Evolutionary conservation across 2,888 invertebrate species (phyloP).

Genomic region (Hofmannophila pseudospretella): DNA sequence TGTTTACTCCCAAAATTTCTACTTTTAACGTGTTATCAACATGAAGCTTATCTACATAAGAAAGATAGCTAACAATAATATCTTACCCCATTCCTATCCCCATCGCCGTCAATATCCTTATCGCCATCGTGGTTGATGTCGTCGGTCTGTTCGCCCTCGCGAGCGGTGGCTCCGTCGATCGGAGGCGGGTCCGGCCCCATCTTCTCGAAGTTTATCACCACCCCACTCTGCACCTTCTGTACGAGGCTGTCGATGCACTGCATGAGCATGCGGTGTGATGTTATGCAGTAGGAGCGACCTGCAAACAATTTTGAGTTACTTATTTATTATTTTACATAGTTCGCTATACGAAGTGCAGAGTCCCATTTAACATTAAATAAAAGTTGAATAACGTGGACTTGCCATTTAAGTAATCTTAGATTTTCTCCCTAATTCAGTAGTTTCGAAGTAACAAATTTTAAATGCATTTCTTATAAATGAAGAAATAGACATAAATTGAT

Average conservation of each 20-base stretch:
- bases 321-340: conserved; percentile 13
- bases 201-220: conserved; percentile 98
- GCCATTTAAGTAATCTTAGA: too few species aligned
- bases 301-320: too few species aligned
- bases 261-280: conserved; percentile 95
- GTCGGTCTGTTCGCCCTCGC: conserved; percentile 69
- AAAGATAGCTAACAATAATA: too few species aligned
- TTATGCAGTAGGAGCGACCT: conserved; percentile 96
- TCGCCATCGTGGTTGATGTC: conserved; percentile 58
- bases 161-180: conserved; percentile 71
- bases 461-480: too few species aligned
- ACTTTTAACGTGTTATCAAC: too few species aligned
- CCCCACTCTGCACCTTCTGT: conserved; percentile 97
- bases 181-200: conserved; percentile 92
- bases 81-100: conserved; percentile 71
- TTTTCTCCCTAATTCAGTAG: too few species aligned
- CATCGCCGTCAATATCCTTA: conserved; percentile 66
- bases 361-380: too few species aligned
- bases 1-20: too few species aligned
- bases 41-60: too few species aligned
- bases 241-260: conserved; percentile 98
- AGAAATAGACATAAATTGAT: too few species aligned
- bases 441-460: too few species aligned
- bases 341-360: neutral
- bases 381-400: too few species aligned